A percentile compares a stretch with the other conserved stretches of the same genome.
phyloP scores from a whole-genome alignment of 2,113 vertebrate species.

The Syrmaticus mikado region DNA sequence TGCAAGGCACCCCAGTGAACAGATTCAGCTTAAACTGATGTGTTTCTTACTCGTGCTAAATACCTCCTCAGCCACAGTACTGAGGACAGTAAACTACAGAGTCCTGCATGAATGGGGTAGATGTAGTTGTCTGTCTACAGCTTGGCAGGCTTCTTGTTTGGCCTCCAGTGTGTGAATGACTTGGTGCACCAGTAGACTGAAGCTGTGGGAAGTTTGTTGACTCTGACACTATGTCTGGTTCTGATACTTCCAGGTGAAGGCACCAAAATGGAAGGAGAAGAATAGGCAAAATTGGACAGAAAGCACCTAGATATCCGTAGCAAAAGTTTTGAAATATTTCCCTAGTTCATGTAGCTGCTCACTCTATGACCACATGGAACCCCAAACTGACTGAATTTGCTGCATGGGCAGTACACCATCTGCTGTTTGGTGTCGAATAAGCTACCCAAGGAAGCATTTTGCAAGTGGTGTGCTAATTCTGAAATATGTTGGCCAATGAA shows the following conservation, averaged over 20 bases:
- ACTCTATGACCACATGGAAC: not conserved
- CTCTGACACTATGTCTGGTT: not conserved
- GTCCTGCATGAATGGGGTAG: not conserved
- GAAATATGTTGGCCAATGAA: not conserved
- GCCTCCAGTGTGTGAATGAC: not conserved
- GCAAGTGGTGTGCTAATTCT: slow-evolving; percentile 3
- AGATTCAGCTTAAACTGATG: not conserved
- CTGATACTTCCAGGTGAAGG: not conserved
- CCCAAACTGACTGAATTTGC: not conserved
- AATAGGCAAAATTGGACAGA: not conserved
- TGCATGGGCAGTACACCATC: not conserved
- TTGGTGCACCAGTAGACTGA: not conserved
- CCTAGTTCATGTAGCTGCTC: not conserved
- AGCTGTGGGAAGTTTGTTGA: not conserved
- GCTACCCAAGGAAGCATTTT: slow-evolving; percentile 5
- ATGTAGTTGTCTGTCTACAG: fast-evolving
- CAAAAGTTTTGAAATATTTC: not conserved
- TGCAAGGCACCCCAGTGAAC: not conserved
- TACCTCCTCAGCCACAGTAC: not conserved
- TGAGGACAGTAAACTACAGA: not conserved
- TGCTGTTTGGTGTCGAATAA: not conserved
- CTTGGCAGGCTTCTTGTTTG: not conserved
- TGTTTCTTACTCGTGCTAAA: not conserved
- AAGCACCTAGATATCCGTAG: not conserved
- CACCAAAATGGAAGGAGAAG: not conserved